Evolutionary conservation across 2,888 invertebrate species (phyloP), one percentile per base, ranked within the genome.

Genomic region (Meghimatium bilineatum): DNA sequence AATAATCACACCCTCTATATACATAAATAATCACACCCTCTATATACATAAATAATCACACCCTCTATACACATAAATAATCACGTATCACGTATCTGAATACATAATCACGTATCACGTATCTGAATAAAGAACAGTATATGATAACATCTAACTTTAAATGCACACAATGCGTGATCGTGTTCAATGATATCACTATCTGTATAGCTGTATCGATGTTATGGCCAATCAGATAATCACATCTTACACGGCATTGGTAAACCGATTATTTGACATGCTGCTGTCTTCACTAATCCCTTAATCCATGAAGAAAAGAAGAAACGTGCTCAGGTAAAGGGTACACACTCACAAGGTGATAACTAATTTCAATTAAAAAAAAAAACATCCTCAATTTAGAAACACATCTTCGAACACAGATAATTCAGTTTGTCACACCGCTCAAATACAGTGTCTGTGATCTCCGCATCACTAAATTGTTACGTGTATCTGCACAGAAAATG

Each of bases 301-400:
- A 72, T 72, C 72, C 72, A 44, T 72, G 44, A 26, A 44, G 72
- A 72, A 72, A 72, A 72, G 72, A 44, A 49, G 6, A n/a, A 44
- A 72, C 26, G 44, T 10, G 12, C 10, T 44, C 72, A 72, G n/a
- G 20, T 10, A 3, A 34, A n/a, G n/a, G n/a, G 14, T 32, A 29
- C 10, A 5, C 38, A 72, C 23, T n/a, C n/a, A 49, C 14, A 44
- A 44, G 29, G 29, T 72, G 12, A n/a, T 29, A 72, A 26, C 3
- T 17, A 66, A 32, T 66, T 66, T 29, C n/a, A n/a, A n/a, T n/a
- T n/a, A n/a, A 8, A 29, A 32, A 32, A n/a, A 44, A 38, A 72
- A 5, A 8, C 3, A 44, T n/a, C 44, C 26, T 29, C 2, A 6
- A 14, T 72, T 44, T 72, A 12, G 49, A 72, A 29, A 38, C 2